phyloP scores from a whole-genome alignment of 2,113 vertebrate species.

The Centropus unirufus region DNA sequence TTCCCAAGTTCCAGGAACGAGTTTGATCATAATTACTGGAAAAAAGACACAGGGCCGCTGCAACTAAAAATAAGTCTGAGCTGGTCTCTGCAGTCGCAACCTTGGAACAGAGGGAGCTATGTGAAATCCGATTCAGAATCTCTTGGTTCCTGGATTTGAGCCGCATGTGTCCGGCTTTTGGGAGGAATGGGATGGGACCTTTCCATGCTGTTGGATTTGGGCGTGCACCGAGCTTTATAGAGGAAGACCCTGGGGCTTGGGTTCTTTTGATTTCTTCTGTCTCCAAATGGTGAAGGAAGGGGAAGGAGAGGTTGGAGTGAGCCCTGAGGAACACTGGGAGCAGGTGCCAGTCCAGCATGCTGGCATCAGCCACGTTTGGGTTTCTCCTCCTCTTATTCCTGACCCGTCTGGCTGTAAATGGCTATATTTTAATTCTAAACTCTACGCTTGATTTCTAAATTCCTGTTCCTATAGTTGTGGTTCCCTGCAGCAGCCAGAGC shows the following conservation, averaged over 20 bases:
- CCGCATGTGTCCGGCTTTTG: not conserved
- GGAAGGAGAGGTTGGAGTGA: not conserved
- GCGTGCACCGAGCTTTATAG: rapidly evolving
- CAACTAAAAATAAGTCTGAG: conserved; percentile 44
- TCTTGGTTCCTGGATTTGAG: not conserved
- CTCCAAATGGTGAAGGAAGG: not conserved
- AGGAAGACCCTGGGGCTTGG: not conserved
- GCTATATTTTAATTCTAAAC: not conserved
- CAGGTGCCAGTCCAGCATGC: too few species aligned
- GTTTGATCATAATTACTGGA: conserved; percentile 40
- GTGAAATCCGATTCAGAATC: conserved; percentile 32
- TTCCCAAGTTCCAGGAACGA: conserved; percentile 47
- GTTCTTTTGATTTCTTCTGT: not conserved
- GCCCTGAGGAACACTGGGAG: not conserved
- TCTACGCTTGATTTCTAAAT: not conserved
- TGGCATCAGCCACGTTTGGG: not conserved
- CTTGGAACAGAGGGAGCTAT: not conserved
- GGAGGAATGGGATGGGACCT: not conserved
- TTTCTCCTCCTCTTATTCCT: not conserved
- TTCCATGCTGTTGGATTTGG: rapidly evolving
- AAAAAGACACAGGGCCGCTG: not conserved
- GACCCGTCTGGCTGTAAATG: not conserved
- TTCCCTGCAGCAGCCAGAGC: not conserved
- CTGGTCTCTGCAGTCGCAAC: not conserved
- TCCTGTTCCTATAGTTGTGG: rapidly evolving